Evolutionary conservation across 2,888 invertebrate species (phyloP).

Genomic region (Apoderus coryli): DNA sequence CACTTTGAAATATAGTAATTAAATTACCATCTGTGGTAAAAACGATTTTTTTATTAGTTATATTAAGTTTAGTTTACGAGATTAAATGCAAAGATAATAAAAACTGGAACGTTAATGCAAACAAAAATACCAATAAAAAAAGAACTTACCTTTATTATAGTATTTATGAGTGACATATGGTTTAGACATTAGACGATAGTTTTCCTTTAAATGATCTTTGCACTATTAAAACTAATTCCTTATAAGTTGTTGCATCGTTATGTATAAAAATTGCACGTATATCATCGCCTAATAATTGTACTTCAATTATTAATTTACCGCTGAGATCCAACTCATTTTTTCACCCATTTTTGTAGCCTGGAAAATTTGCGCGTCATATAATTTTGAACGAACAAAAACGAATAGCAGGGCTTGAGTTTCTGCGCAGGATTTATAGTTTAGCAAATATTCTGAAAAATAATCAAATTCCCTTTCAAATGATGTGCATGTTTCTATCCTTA

Average conservation of each 20-base stretch:
- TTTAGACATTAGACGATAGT: conserved; percentile 39
- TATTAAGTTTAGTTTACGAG: too few species aligned
- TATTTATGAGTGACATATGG: conserved; percentile 58
- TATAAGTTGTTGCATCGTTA: conserved; percentile 57
- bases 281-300: conserved; percentile 50
- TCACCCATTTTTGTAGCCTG: conserved; percentile 30
- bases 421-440: too few species aligned
- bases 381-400: too few species aligned
- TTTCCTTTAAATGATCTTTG: conserved; percentile 52
- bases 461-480: too few species aligned
- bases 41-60: too few species aligned
- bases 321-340: conserved; percentile 34
- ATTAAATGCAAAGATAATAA: too few species aligned
- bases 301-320: conserved; percentile 39
- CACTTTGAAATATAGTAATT: conserved; percentile 54
- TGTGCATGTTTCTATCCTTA: too few species aligned
- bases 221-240: conserved; percentile 57
- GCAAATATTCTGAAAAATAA: too few species aligned
- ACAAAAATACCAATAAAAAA: conserved; percentile 7
- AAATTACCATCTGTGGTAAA: conserved; percentile 47
- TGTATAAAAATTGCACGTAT: conserved; percentile 53
- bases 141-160: conserved; percentile 47
- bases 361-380: too few species aligned
- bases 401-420: too few species aligned
- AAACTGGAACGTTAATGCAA: not conserved